Conservation (phyloP, 2,888 invertebrate genomes). For the Torymus texanus region DNA sequence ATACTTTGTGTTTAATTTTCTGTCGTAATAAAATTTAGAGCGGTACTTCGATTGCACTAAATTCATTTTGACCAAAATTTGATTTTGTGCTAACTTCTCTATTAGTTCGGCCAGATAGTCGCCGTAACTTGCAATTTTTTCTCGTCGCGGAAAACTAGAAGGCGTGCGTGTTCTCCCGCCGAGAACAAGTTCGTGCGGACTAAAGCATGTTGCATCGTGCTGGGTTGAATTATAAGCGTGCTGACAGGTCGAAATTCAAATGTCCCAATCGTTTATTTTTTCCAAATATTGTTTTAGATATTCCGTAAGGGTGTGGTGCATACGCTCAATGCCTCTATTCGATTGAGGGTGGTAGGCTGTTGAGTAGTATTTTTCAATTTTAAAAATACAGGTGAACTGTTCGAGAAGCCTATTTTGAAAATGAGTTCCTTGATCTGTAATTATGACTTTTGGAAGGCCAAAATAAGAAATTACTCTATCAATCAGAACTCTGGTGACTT, state of each 20-base stretch:
- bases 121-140: not conserved
- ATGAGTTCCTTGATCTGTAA: too few species aligned
- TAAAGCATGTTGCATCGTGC: not conserved
- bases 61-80: not conserved
- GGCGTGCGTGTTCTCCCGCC: not conserved
- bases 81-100: not conserved
- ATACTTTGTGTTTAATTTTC: not conserved
- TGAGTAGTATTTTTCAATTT: too few species aligned
- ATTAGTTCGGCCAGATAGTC: not conserved
- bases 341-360: too few species aligned
- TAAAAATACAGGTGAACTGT: not conserved
- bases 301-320: constrained; percentile 55
- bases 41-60: not conserved
- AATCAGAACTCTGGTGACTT: too few species aligned
- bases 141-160: not conserved
- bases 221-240: too few species aligned
- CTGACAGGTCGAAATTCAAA: too few species aligned
- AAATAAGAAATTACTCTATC: too few species aligned
- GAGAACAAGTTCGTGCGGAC: not conserved
- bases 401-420: too few species aligned
- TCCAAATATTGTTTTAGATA: constrained; percentile 52
- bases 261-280: too few species aligned
- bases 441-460: too few species aligned
- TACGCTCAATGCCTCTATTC: constrained; percentile 44
- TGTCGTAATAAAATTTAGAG: too few species aligned